phyloP scores from a whole-genome alignment of 2,113 vertebrate genomes.

The Hippocampus zosterae region DNA sequence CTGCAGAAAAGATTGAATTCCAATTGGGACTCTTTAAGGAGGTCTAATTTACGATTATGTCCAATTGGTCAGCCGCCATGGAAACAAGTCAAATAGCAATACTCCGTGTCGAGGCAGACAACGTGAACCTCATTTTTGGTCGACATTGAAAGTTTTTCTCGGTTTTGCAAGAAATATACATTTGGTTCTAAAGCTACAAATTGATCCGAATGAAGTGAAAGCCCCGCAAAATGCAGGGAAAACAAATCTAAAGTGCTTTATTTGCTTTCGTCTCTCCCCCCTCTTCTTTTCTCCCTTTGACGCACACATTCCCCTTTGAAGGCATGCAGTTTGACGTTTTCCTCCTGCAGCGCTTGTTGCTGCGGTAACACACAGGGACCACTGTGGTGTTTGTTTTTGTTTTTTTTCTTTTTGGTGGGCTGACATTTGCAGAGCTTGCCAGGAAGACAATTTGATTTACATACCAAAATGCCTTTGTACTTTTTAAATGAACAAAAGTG shows the following conservation, averaged over 20 bases:
- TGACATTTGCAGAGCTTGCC: constrained; percentile 59
- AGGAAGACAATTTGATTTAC: constrained; percentile 31
- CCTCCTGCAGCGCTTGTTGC: constrained; percentile 54
- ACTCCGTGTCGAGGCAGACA: neutral
- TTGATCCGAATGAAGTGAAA: constrained; percentile 3
- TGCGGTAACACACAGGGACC: constrained; percentile 57
- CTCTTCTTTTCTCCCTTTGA: neutral
- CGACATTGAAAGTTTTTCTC: constrained; percentile 22
- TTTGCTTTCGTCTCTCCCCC: neutral
- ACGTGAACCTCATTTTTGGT: constrained; percentile 16
- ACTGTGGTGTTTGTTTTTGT: constrained; percentile 28
- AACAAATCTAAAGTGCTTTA: constrained; percentile 6
- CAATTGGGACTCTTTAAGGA: constrained; percentile 26
- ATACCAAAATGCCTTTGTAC: constrained; percentile 9
- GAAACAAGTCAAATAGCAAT: constrained; percentile 27
- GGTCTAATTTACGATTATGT: constrained; percentile 45
- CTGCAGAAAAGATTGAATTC: constrained; percentile 33
- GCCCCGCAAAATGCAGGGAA: neutral
- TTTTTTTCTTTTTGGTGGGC: constrained; percentile 35
- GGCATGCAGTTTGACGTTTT: constrained; percentile 52
- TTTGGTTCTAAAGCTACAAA: neutral
- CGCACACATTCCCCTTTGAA: constrained; percentile 39
- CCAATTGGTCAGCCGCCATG: constrained; percentile 33
- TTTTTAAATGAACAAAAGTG: constrained; percentile 11
- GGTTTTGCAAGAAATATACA: too few species aligned